Conservation (phyloP, 2,888 invertebrate species). For the Euphydryas editha region DNA sequence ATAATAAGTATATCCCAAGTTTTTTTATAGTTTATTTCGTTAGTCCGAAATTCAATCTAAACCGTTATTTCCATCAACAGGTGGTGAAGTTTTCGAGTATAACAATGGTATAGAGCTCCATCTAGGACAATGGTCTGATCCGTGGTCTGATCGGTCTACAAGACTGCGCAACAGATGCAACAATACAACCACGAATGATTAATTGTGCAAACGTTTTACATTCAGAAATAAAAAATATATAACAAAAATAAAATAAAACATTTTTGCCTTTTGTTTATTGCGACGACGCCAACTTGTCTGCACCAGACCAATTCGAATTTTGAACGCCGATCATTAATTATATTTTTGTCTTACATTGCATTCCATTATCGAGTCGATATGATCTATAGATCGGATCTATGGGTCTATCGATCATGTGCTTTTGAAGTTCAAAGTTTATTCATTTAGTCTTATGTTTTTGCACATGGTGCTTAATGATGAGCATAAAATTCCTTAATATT, state of each 20-base stretch:
- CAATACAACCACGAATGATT: constrained; percentile 75
- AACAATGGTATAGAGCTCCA: constrained; percentile 62
- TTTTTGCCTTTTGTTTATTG: constrained; percentile 80
- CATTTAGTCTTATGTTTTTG: constrained; percentile 81
- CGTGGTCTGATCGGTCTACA: constrained; percentile 61
- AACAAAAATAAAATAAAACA: constrained; percentile 65
- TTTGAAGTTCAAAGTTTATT: constrained; percentile 79
- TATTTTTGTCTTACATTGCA: constrained; percentile 83
- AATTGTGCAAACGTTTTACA: constrained; percentile 76
- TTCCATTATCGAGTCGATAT: constrained; percentile 81
- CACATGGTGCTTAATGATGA: constrained; percentile 55
- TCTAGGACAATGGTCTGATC: constrained; percentile 64
- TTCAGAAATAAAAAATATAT: constrained; percentile 66
- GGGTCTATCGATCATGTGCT: constrained; percentile 81
- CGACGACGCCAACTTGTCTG: constrained; percentile 82
- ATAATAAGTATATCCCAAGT: not conserved
- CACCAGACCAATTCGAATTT: constrained; percentile 81
- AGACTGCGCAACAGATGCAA: constrained; percentile 76
- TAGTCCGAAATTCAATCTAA: constrained; percentile 40
- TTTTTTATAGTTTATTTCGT: constrained; percentile 35
- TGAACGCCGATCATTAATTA: constrained; percentile 80
- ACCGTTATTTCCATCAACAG: constrained; percentile 62
- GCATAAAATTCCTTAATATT: constrained; percentile 30
- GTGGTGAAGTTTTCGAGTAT: constrained; percentile 66
- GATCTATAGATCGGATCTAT: constrained; percentile 83